A percentile compares a stretch with the other conserved stretches of the same genome.
phyloP scores from a whole-genome alignment of 1,140 invertebrate genomes.

The Drosophila busckii region DNA sequence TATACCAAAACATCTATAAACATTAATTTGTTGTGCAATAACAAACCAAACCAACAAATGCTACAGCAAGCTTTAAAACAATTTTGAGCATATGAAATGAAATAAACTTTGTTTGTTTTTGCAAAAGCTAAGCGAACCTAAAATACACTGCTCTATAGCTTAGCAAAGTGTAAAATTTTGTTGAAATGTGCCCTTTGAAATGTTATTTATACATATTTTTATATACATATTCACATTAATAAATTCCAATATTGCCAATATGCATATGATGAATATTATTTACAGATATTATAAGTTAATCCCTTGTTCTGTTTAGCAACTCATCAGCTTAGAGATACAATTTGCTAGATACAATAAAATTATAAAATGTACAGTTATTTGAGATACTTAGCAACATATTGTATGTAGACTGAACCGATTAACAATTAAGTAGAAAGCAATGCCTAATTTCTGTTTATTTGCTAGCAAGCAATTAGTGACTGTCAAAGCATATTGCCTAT shows the following conservation, averaged over 20 bases:
- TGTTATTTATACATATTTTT: neutral
- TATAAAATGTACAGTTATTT: slow-evolving; percentile 18
- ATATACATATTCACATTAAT: neutral
- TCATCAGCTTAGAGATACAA: slow-evolving; percentile 59
- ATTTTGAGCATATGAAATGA: slow-evolving; percentile 57
- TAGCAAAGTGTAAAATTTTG: slow-evolving; percentile 1
- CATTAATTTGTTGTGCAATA: slow-evolving; percentile 21
- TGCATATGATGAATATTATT: slow-evolving; percentile 20
- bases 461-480: slow-evolving; percentile 12
- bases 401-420: slow-evolving; percentile 4
- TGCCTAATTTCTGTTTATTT: slow-evolving; percentile 12
- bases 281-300: slow-evolving; percentile 19
- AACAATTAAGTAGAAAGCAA: slow-evolving; percentile 40
- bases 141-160: too few relatives aligned
- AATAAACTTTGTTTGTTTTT: too few relatives aligned
- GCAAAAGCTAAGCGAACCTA: slow-evolving; percentile 26
- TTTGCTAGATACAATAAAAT: slow-evolving; percentile 47
- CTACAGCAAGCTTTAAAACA: slow-evolving; percentile 65
- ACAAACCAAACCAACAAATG: slow-evolving; percentile 61
- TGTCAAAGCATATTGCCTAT: slow-evolving; percentile 6
- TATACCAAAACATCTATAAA: too few relatives aligned
- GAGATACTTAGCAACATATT: slow-evolving; percentile 17
- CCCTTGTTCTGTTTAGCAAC: slow-evolving; percentile 30
- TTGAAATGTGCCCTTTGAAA: too few relatives aligned
- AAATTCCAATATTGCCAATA: slow-evolving; percentile 2